A percentile compares a stretch with the other conserved stretches of the same genome.
Evolutionary conservation across 2,113 vertebrate genomes (phyloP).

Genomic region (Oriolus oriolus): DNA sequence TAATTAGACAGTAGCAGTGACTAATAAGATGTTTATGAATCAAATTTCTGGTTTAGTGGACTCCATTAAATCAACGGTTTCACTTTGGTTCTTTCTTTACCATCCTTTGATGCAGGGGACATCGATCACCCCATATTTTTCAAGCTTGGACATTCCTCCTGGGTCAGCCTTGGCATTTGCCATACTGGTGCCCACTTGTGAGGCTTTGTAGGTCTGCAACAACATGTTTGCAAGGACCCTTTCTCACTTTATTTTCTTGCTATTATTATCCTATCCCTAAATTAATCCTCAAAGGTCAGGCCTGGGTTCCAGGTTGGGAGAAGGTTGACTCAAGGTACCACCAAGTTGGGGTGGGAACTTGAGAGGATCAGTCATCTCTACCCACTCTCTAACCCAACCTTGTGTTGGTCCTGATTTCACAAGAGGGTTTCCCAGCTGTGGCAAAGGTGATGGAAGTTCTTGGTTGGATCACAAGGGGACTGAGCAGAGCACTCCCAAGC

Average conservation of each 20-base stretch:
- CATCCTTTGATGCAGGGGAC: neutral
- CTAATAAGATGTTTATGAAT: conserved; percentile 32
- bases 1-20: conserved; percentile 24
- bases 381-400: neutral
- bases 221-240: neutral
- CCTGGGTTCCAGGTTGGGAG: neutral
- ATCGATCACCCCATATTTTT: neutral
- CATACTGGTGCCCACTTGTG: neutral
- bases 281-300: neutral
- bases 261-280: neutral
- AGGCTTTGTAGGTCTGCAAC: neutral
- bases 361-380: neutral
- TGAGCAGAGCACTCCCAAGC: neutral
- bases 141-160: neutral
- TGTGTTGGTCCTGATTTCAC: neutral
- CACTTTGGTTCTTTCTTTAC: neutral
- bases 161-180: neutral
- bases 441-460: neutral
- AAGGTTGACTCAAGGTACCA: neutral
- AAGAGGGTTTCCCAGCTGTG: neutral
- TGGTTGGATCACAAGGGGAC: neutral
- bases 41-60: neutral
- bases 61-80: neutral
- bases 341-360: neutral
- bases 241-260: neutral